Conservation (phyloP, 2,888 invertebrate species). For the Drosophila prostipennis region DNA sequence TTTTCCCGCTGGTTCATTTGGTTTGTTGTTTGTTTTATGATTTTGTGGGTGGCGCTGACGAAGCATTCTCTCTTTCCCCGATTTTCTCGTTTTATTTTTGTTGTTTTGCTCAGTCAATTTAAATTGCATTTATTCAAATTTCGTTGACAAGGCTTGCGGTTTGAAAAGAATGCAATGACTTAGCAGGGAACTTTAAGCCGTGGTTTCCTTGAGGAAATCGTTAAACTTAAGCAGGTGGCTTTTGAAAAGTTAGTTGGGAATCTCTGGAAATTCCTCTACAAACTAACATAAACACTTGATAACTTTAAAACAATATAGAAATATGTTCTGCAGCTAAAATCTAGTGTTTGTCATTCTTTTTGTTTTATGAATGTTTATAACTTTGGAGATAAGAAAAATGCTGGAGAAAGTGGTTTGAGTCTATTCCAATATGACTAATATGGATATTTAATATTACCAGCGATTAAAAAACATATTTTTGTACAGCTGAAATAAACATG, state of each 20-base stretch:
- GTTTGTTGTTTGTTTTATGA: conserved; percentile 27
- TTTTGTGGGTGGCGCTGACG: conserved; percentile 34
- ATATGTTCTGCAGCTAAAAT: no score
- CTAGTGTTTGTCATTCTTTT: background rate
- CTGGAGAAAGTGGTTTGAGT: background rate
- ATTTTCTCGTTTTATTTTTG: conserved; percentile 12
- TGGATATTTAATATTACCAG: background rate
- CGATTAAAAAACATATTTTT: background rate
- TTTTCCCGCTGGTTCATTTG: conserved; percentile 13
- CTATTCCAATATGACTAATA: background rate
- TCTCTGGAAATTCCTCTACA: background rate
- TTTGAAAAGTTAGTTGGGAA: background rate
- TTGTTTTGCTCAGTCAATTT: conserved; percentile 39
- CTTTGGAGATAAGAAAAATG: background rate
- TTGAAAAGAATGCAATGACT: conserved; percentile 21
- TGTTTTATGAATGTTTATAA: background rate
- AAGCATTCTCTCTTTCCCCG: conserved; percentile 8
- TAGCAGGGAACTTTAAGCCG: background rate
- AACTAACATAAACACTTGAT: no score
- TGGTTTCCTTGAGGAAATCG: background rate
- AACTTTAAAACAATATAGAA: no score
- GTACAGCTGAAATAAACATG: background rate
- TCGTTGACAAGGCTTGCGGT: conserved; percentile 42
- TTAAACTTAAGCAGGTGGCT: conserved; percentile 6
- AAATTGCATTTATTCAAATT: conserved; percentile 59